Percentiles rank a stretch among this genome's conserved stretches.
Conservation (phyloP, 2,797 vertebrate species). For the Aplochiton taeniatus region DNA sequence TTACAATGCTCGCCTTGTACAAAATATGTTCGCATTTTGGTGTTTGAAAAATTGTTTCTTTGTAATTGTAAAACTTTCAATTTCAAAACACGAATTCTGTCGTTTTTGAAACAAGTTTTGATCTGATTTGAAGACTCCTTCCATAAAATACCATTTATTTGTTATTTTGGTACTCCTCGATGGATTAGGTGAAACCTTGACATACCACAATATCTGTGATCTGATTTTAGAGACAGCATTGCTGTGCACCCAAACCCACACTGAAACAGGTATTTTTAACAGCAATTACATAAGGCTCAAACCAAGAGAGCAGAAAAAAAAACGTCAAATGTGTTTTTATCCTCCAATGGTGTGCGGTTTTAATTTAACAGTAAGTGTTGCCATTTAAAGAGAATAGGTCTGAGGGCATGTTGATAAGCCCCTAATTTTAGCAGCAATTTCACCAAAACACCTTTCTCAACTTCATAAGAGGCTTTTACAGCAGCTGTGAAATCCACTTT, state of each 20-base stretch:
- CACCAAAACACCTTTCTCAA: constrained; percentile 34
- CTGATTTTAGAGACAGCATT: constrained; percentile 42
- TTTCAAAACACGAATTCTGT: neutral
- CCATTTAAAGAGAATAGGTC: constrained; percentile 21
- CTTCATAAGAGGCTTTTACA: constrained; percentile 48
- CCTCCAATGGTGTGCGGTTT: constrained; percentile 42
- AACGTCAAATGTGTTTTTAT: constrained; percentile 34
- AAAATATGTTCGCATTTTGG: neutral
- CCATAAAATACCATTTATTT: constrained; percentile 22
- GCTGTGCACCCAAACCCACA: constrained; percentile 36
- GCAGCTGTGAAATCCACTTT: constrained; percentile 27
- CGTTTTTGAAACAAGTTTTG: constrained; percentile 10
- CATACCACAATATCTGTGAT: constrained; percentile 43
- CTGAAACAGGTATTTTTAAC: constrained; percentile 59
- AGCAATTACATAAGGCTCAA: constrained; percentile 48
- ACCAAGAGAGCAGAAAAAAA: constrained; percentile 43
- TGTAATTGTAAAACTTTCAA: no score
- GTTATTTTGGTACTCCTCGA: constrained; percentile 39
- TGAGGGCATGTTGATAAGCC: constrained; percentile 43
- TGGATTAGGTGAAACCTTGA: constrained; percentile 36
- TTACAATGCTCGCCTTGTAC: neutral
- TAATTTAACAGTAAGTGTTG: constrained; percentile 24
- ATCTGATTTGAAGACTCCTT: constrained; percentile 24
- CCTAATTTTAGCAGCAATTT: constrained; percentile 59
- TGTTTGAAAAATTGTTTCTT: no score